phyloP scores from a whole-genome alignment of 2,797 vertebrate species.

The Gallirallus australis region DNA sequence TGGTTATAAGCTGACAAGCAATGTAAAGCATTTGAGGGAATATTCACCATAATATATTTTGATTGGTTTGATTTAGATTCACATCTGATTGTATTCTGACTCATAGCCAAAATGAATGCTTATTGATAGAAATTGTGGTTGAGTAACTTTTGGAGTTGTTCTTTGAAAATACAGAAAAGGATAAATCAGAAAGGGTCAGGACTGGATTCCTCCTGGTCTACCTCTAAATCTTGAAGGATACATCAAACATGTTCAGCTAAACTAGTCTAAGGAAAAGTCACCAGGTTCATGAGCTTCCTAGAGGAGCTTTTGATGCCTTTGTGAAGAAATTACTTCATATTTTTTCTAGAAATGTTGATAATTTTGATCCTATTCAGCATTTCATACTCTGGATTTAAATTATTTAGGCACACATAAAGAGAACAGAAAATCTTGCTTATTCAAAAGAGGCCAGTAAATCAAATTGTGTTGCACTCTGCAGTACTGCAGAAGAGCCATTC shows the following conservation, averaged over 20 bases:
- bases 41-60: background rate
- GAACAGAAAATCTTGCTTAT: background rate
- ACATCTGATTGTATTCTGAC: slow-evolving; percentile 15
- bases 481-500: background rate
- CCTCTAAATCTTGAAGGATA: background rate
- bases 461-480: background rate
- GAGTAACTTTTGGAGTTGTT: background rate
- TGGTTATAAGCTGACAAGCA: background rate
- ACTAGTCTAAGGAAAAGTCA: background rate
- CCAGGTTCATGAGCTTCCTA: background rate
- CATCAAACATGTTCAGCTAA: background rate
- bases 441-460: background rate
- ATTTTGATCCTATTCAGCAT: background rate
- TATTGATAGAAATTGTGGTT: background rate
- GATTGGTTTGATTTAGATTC: background rate
- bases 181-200: background rate
- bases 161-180: background rate
- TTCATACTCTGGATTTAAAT: background rate
- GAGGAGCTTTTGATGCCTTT: background rate
- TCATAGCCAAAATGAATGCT: slow-evolving; percentile 4
- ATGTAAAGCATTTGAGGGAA: background rate
- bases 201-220: background rate
- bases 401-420: background rate
- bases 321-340: background rate
- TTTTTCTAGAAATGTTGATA: background rate